A percentile compares a stretch with the other conserved stretches of the same genome.
These are phyloP conservation scores for Poeciliopsis gracilis DNA, from an alignment of 2,797 vertebrate species.

Conservation along the genomic window DNA sequence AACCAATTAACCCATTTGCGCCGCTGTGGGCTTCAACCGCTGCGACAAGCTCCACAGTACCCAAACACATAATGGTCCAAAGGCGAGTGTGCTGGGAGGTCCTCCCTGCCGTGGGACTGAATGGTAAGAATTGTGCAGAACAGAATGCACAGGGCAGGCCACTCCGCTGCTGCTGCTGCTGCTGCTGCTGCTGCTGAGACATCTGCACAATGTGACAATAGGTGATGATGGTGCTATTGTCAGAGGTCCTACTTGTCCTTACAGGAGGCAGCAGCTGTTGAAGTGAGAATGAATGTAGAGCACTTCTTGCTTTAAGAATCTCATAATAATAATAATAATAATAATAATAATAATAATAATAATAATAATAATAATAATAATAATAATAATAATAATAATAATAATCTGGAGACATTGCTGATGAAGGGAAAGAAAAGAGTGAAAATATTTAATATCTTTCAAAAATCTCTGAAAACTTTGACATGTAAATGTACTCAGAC, in stretches of 20 bases:
- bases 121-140: conserved; percentile 28
- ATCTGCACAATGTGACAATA: conserved; percentile 36
- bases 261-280: neutral
- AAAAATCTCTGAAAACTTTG: neutral
- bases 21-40: conserved; percentile 29
- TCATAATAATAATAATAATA: neutral
- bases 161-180: conserved; percentile 1
- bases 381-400: neutral
- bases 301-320: neutral
- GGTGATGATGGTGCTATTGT: conserved; percentile 34
- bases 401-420: neutral
- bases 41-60: conserved; percentile 46
- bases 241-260: conserved; percentile 6
- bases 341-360: neutral
- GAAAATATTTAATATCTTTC: neutral
- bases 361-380: neutral
- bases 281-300: neutral
- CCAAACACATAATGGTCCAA: conserved; percentile 48
- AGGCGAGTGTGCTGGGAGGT: conserved; percentile 43
- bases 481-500: neutral
- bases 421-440: neutral
- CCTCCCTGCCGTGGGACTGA: conserved; percentile 27
- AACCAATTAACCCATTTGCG: conserved; percentile 67
- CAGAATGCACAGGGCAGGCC: conserved; percentile 19
- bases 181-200: conserved; percentile 15